phyloP scores from a whole-genome alignment of 1,140 invertebrate species.

The Popillia japonica region DNA sequence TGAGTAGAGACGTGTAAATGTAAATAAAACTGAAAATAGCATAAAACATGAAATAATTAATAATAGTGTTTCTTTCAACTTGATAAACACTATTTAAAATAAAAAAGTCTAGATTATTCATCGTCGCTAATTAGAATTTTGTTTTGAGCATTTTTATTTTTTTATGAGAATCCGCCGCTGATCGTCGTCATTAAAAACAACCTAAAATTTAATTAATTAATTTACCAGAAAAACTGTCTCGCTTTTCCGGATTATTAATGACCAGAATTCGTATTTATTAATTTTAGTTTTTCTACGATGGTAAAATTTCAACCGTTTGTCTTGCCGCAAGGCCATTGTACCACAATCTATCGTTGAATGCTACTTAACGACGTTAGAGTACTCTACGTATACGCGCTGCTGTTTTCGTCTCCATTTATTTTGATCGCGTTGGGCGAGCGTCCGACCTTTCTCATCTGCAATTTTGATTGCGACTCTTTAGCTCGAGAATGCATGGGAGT shows the following conservation, averaged over 20 bases:
- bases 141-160: neutral
- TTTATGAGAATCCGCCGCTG: neutral
- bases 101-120: too few relatives aligned
- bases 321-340: neutral
- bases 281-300: conserved; percentile 6
- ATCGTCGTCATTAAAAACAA: neutral
- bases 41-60: too few relatives aligned
- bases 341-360: neutral
- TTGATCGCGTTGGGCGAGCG: neutral
- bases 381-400: neutral
- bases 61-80: too few relatives aligned
- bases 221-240: neutral
- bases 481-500: neutral
- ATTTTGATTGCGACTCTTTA: neutral
- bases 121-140: neutral
- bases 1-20: too few relatives aligned
- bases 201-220: neutral
- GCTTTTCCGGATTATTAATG: neutral
- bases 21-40: too few relatives aligned
- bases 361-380: neutral
- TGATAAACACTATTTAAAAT: too few relatives aligned
- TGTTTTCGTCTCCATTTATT: neutral
- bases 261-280: neutral
- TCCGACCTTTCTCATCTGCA: neutral
- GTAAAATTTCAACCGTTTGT: neutral